A percentile compares a stretch with the other conserved stretches of the same genome.
phyloP scores from a whole-genome alignment of 2,797 vertebrate genomes.

The Gymnoscopelus braueri region DNA sequence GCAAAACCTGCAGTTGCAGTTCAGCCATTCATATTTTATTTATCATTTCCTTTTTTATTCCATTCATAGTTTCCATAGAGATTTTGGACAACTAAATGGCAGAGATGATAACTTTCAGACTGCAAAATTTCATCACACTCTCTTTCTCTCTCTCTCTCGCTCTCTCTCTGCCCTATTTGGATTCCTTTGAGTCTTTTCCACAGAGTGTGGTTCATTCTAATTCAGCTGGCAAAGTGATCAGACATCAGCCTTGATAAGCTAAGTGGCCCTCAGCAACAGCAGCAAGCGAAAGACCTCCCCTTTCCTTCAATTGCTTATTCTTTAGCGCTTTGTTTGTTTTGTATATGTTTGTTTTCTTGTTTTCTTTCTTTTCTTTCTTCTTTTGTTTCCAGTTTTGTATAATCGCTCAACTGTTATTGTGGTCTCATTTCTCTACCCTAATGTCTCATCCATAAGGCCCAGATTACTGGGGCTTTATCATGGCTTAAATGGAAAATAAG shows the following conservation, averaged over 20 bases:
- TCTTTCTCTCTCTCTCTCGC: conserved; percentile 32
- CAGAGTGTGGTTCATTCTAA: conserved; percentile 69
- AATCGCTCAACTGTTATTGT: conserved; percentile 51
- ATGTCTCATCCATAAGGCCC: conserved; percentile 60
- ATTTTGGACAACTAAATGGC: too few species aligned
- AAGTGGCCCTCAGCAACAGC: conserved; percentile 73
- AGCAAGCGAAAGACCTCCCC: conserved; percentile 62
- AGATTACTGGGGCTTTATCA: conserved; percentile 71
- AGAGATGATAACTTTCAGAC: too few species aligned
- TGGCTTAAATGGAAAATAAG: conserved; percentile 62
- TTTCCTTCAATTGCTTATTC: conserved; percentile 60
- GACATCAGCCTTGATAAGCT: conserved; percentile 72
- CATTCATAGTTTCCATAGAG: not conserved
- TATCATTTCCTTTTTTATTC: not conserved
- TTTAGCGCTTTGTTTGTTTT: not conserved
- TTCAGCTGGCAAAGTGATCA: conserved; percentile 67
- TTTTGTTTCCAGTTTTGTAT: conserved; percentile 39
- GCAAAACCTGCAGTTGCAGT: too few species aligned
- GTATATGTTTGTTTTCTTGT: conserved; percentile 37
- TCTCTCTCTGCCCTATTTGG: conserved; percentile 53
- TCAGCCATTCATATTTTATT: too few species aligned
- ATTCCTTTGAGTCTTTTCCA: conserved; percentile 55
- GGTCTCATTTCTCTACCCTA: conserved; percentile 46
- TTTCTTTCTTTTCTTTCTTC: conserved; percentile 46
- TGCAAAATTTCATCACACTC: not conserved